Conservation (phyloP, 2,888 invertebrate species). For the Stictocephala bisonia region DNA sequence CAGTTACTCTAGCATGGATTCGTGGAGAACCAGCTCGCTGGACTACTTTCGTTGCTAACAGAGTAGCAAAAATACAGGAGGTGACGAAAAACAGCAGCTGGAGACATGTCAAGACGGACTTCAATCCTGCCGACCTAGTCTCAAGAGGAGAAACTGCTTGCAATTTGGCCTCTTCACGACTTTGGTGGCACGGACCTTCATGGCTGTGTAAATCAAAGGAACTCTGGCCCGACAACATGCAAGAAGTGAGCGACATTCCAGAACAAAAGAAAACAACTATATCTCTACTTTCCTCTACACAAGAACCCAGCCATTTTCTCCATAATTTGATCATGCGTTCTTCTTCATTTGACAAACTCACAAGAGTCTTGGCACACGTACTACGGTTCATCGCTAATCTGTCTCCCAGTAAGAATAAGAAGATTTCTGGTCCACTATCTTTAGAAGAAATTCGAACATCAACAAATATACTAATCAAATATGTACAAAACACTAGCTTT, state of each 20-base stretch:
- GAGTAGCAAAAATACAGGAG: conserved; percentile 55
- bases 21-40: conserved; percentile 51
- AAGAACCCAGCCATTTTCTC: background rate
- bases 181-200: conserved; percentile 4
- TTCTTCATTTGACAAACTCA: background rate
- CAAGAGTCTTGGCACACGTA: background rate
- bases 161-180: background rate
- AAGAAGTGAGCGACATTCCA: background rate
- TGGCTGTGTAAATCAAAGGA: background rate
- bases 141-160: too few relatives aligned
- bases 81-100: background rate
- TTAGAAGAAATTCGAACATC: background rate
- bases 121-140: conserved; percentile 5
- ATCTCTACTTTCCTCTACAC: background rate
- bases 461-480: background rate
- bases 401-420: background rate
- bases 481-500: background rate
- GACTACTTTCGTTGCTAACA: conserved; percentile 57
- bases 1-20: conserved; percentile 4
- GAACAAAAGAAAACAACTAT: background rate
- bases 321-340: background rate
- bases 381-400: background rate
- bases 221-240: background rate
- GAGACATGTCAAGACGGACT: background rate
- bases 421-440: conserved; percentile 8